Evolutionary conservation across 2,113 vertebrate genomes (phyloP), one percentile per base, ranked within the genome.

Genomic region (Diphyllodes magnificus): DNA sequence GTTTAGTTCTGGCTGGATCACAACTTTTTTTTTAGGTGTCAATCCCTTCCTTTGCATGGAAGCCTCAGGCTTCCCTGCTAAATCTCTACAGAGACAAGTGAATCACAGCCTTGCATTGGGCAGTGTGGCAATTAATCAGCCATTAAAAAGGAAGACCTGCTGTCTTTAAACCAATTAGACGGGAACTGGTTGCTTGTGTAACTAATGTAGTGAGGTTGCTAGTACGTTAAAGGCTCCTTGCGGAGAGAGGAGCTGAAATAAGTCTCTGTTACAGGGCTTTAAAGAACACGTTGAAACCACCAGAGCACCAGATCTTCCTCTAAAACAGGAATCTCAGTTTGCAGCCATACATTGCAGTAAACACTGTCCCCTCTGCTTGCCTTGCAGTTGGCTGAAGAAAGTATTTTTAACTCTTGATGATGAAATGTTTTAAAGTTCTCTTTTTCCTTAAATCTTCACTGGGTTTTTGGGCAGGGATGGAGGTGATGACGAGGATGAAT

Each of bases 81-180:
- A 39, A 84, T 70, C 68, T 47, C 73, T 88, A 6, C 59, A 82
- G 83, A 94, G 78, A 83, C 15, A 64, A 72, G 81, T 27, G 66
- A 93, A 82, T 94, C 83, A 49, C 56, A 81, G 69, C 63, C 66
- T 79, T 79, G 59, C 73, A 65, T 56, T 95, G 91, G 94, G 75
- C 86, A 94, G 80, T 18, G 30, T 79, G 75, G 81, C 57, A 90
- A 92, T 97, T 96, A 83, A 97, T 97, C 95, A 95, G 64, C 82
- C 88, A 30, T 81, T 97, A 75, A 92, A 82, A 86, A 96, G 88
- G 85, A 78, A 92, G 61, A 88, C 90, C 90, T 93, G 88, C 91
- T 97, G 91, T 82, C 86, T 97, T 94, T 45, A 97, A 94, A 96
- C 88, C 83, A 95, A 94, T 97, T 96, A 91, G 61, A 91, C 54